Evolutionary conservation across 2,888 invertebrate genomes (phyloP).

Genomic region (Eupsilia transversa): DNA sequence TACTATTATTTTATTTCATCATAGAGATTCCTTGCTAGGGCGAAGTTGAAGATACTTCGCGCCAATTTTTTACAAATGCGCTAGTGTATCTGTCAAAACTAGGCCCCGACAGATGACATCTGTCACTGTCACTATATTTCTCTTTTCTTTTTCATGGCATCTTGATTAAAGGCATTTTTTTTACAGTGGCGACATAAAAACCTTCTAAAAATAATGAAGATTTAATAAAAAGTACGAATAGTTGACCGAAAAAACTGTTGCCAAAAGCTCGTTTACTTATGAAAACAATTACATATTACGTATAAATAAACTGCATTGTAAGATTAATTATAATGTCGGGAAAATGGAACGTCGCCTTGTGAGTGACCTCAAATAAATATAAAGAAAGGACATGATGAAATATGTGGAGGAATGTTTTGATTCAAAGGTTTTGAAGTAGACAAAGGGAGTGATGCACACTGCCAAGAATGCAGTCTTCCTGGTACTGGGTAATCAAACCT

Average conservation of each 20-base stretch:
- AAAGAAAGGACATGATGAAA: slow-evolving; percentile 56
- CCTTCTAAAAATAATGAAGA: not conserved
- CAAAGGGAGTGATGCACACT: slow-evolving; percentile 49
- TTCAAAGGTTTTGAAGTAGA: slow-evolving; percentile 31
- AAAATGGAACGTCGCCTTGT: slow-evolving; percentile 63
- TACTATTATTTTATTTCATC: slow-evolving; percentile 16
- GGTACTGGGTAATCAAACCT: slow-evolving; percentile 31
- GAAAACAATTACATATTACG: slow-evolving; percentile 57
- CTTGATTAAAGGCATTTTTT: not conserved
- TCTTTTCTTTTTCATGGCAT: not conserved
- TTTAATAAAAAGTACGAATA: not conserved
- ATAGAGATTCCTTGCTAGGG: not conserved
- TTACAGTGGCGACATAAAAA: not conserved
- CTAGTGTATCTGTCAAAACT: not conserved
- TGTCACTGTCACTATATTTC: not conserved
- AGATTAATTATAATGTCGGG: slow-evolving; percentile 54
- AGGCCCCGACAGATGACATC: slow-evolving; percentile 1
- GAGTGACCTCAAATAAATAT: slow-evolving; percentile 59
- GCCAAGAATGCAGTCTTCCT: slow-evolving; percentile 36
- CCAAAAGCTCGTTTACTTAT: slow-evolving; percentile 47
- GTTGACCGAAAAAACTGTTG: slow-evolving; percentile 25
- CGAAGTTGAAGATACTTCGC: not conserved
- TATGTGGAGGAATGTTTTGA: slow-evolving; percentile 45
- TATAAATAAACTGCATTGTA: slow-evolving; percentile 55
- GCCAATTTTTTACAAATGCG: slow-evolving; percentile 22